Conservation (phyloP, 2,888 invertebrate species). For the Papilio gigon region DNA sequence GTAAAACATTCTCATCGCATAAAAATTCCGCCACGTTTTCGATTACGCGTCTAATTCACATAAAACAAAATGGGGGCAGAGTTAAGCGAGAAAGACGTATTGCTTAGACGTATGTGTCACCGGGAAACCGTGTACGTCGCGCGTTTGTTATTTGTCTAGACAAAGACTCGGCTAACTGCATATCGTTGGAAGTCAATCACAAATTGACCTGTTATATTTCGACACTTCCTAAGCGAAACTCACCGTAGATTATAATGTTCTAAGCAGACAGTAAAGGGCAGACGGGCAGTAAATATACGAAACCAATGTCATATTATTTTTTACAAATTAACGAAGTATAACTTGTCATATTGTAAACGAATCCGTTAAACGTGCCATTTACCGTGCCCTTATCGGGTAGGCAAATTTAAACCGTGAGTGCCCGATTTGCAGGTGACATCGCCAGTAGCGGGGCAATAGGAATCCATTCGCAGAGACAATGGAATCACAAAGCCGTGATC, state of each 20-base stretch:
- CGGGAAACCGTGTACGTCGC: background rate
- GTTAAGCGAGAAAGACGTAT: slow-evolving; percentile 42
- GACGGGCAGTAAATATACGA: too few species aligned
- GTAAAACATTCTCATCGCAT: slow-evolving; percentile 14
- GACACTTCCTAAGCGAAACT: too few species aligned
- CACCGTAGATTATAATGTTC: too few species aligned
- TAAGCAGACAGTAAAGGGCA: too few species aligned
- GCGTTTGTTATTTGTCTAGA: background rate
- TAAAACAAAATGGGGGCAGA: slow-evolving; percentile 32
- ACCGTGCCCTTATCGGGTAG: background rate
- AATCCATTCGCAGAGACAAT: slow-evolving; percentile 56
- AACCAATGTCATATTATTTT: too few species aligned
- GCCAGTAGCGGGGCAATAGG: slow-evolving; percentile 46
- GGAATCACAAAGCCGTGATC: slow-evolving; percentile 60
- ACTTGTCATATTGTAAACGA: background rate
- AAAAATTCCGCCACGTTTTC: slow-evolving; percentile 36
- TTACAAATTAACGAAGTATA: background rate
- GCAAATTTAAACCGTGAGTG: slow-evolving; percentile 43
- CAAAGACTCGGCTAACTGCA: background rate
- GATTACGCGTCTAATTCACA: slow-evolving; percentile 36
- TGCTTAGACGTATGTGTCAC: slow-evolving; percentile 40
- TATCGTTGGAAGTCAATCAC: background rate
- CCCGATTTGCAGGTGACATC: background rate
- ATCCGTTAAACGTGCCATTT: background rate
- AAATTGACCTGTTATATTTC: too few species aligned